Percentiles rank a stretch among this genome's conserved stretches.
Evolutionary conservation across 2,888 invertebrate genomes (phyloP).

Genomic region (Mimumesa dahlbomi): DNA sequence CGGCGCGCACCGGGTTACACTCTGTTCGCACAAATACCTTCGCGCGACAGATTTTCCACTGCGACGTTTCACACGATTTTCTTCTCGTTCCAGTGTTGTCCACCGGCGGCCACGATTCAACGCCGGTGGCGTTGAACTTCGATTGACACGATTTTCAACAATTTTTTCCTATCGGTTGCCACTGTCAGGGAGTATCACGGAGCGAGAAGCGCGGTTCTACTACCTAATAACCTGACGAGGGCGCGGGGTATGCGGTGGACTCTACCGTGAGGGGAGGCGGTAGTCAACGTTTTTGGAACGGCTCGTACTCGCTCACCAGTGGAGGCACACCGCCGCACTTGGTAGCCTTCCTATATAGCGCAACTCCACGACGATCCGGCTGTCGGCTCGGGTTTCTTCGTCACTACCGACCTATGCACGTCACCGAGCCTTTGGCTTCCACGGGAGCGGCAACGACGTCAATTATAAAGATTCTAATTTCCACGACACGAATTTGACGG

Average conservation of each 20-base stretch:
- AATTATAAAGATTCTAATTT: constrained; percentile 34
- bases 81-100: constrained; percentile 8
- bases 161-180: constrained; percentile 31
- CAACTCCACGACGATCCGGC: constrained; percentile 47
- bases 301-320: constrained; percentile 60
- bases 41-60: constrained; percentile 9
- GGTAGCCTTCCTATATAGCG: constrained; percentile 48
- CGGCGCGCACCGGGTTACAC: constrained; percentile 41
- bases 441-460: constrained; percentile 7
- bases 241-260: constrained; percentile 48
- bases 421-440: constrained; percentile 9
- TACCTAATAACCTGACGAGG: constrained; percentile 56
- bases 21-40: constrained; percentile 40
- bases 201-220: constrained; percentile 54
- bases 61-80: constrained; percentile 16
- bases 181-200: constrained; percentile 49
- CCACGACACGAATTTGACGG: constrained; percentile 14
- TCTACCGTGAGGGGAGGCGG: constrained; percentile 45
- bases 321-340: constrained; percentile 55
- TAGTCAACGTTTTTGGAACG: constrained; percentile 73
- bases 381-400: constrained; percentile 51
- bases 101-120: constrained; percentile 28
- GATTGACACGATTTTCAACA: constrained; percentile 37
- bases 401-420: constrained; percentile 31
- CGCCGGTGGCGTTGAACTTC: constrained; percentile 32